Evolutionary conservation across 2,113 vertebrate genomes (phyloP).

Genomic region (Cephalophus harveyi): DNA sequence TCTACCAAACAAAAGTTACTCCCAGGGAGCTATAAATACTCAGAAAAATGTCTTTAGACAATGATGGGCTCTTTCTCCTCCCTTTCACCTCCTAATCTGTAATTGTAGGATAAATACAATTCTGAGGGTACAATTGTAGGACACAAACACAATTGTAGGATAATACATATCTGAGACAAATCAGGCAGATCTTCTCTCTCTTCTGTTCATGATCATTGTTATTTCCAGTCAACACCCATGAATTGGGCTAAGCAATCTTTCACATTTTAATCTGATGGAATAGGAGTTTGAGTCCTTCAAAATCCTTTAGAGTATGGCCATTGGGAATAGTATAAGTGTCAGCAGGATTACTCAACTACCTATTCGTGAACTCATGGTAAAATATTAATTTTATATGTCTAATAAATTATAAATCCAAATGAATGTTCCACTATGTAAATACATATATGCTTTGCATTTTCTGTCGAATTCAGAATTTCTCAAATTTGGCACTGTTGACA

Average conservation of each 20-base stretch:
- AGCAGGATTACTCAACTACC: not conserved
- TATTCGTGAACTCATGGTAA: not conserved
- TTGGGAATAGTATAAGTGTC: not conserved
- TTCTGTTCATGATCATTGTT: conserved; percentile 37
- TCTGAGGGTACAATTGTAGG: conserved; percentile 21
- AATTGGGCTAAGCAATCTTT: not conserved
- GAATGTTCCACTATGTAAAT: not conserved
- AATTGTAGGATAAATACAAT: conserved; percentile 56
- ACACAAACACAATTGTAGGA: conserved; percentile 57
- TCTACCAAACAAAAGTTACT: conserved; percentile 78
- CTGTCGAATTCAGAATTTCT: not conserved
- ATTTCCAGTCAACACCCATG: not conserved
- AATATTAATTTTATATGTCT: not conserved
- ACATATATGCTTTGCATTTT: not conserved
- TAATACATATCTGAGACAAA: not conserved
- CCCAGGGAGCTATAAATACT: conserved; percentile 66
- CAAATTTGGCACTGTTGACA: not conserved
- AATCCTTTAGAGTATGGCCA: not conserved
- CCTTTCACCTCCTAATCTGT: conserved; percentile 56
- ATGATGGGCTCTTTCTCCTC: not conserved
- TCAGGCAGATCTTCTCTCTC: not conserved
- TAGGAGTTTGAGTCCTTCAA: not conserved
- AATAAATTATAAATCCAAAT: not conserved
- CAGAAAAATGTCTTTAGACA: conserved; percentile 61
- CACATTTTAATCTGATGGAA: not conserved